These are phyloP conservation scores for Proisotoma minuta DNA, from an alignment of 2,888 invertebrate genomes.

Conservation along the genomic window DNA sequence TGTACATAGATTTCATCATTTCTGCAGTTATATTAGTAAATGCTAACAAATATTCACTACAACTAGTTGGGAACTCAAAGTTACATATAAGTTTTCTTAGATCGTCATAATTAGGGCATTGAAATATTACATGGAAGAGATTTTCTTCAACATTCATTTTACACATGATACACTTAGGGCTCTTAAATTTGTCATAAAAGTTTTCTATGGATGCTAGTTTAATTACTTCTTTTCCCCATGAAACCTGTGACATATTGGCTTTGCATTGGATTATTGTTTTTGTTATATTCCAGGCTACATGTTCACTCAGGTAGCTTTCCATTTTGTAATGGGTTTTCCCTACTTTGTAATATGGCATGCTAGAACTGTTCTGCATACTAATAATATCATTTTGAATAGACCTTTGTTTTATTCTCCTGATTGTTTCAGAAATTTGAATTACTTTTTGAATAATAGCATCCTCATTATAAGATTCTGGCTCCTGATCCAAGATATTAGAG, in stretches of 20 bases:
- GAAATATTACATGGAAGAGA: neutral
- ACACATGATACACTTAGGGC: neutral
- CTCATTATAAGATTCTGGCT: neutral
- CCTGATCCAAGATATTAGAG: neutral
- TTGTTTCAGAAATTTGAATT: neutral
- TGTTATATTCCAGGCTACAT: neutral
- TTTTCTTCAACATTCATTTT: neutral
- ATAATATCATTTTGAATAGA: neutral
- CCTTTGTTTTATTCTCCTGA: neutral
- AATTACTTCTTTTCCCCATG: neutral
- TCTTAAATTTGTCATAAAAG: neutral
- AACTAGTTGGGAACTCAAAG: too few species aligned
- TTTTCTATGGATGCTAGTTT: neutral
- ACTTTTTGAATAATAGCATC: neutral
- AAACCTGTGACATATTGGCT: neutral
- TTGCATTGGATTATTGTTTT: neutral
- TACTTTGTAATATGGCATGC: neutral
- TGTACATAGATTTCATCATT: too few species aligned
- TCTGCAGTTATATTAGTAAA: too few species aligned
- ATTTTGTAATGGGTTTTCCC: neutral
- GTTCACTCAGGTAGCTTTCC: neutral
- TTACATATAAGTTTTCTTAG: too few species aligned
- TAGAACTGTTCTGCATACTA: neutral
- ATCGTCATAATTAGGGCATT: too few species aligned
- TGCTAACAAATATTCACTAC: too few species aligned